Percentiles rank a stretch among this genome's conserved stretches.
phyloP scores from a whole-genome alignment of 2,113 vertebrate species.

The Hydrolagus affinis region DNA sequence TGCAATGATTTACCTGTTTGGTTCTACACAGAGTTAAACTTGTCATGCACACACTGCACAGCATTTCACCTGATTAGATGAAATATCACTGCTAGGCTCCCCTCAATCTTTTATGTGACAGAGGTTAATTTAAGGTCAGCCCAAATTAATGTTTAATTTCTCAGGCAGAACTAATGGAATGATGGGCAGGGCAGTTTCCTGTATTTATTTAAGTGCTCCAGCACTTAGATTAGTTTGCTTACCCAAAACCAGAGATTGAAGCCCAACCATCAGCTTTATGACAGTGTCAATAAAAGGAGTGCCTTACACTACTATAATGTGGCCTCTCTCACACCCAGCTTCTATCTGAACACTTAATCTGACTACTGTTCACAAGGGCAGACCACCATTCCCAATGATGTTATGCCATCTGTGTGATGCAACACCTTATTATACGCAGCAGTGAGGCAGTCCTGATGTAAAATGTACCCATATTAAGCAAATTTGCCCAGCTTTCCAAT shows the following conservation, averaged over 20 bases:
- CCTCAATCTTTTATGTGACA: slow-evolving; percentile 6
- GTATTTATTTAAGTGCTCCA: background rate
- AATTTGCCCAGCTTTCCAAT: too few relatives aligned
- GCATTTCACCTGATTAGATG: slow-evolving; percentile 24
- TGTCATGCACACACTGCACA: slow-evolving; percentile 19
- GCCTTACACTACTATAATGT: background rate
- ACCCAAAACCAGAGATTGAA: background rate
- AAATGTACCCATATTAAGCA: too few relatives aligned
- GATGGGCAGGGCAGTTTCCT: slow-evolving; percentile 17
- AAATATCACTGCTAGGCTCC: slow-evolving; percentile 23
- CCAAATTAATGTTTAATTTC: slow-evolving; percentile 30
- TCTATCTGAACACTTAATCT: too few relatives aligned
- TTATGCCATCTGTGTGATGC: too few relatives aligned
- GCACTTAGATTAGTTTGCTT: background rate
- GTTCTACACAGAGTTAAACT: slow-evolving; percentile 30
- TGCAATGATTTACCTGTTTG: slow-evolving; percentile 24
- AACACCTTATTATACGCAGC: too few relatives aligned
- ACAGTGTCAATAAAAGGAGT: background rate
- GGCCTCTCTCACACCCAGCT: too few relatives aligned
- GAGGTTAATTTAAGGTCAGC: slow-evolving; percentile 30
- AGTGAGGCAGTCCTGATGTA: too few relatives aligned
- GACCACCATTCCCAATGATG: too few relatives aligned
- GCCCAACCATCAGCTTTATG: background rate
- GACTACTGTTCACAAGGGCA: too few relatives aligned
- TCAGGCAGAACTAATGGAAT: slow-evolving; percentile 32